These are phyloP conservation scores for Philhelius pedissequus DNA, from an alignment of 2,888 invertebrate genomes.

Conservation along the genomic window DNA sequence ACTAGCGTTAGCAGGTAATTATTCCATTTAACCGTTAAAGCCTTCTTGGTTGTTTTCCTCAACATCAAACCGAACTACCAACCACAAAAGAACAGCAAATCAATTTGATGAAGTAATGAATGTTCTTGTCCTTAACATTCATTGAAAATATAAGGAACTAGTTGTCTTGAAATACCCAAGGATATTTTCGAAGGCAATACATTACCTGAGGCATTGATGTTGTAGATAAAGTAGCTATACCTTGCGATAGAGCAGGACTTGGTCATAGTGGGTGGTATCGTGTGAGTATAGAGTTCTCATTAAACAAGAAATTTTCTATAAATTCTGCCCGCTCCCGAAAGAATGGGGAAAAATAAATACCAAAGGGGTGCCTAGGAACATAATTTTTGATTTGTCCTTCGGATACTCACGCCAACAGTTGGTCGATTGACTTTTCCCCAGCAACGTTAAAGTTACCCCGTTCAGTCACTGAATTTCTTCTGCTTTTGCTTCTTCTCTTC, in stretches of 20 bases:
- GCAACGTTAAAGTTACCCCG: background rate
- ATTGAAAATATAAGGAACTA: background rate
- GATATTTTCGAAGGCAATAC: conserved; percentile 44
- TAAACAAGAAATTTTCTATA: conserved; percentile 10
- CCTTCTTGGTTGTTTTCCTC: background rate
- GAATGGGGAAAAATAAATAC: background rate
- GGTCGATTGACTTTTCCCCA: conserved; percentile 16
- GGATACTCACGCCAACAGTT: conserved; percentile 41
- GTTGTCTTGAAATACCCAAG: conserved; percentile 35
- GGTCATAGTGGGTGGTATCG: background rate
- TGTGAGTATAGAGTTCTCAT: background rate
- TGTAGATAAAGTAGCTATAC: conserved; percentile 1
- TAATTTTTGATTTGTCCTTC: conserved; percentile 38
- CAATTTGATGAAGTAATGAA: conserved; percentile 35
- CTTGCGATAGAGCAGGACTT: background rate
- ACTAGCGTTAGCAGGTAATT: conserved; percentile 41
- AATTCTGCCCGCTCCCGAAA: background rate
- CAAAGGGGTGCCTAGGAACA: background rate
- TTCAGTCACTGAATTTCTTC: background rate
- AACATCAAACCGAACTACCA: background rate
- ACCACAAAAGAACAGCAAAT: conserved; percentile 22
- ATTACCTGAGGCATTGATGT: conserved; percentile 43
- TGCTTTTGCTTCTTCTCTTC: background rate
- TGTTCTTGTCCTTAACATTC: conserved; percentile 32
- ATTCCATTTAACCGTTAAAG: conserved; percentile 17